phyloP scores from a whole-genome alignment of 2,888 invertebrate genomes.

The Philonicus albiceps region DNA sequence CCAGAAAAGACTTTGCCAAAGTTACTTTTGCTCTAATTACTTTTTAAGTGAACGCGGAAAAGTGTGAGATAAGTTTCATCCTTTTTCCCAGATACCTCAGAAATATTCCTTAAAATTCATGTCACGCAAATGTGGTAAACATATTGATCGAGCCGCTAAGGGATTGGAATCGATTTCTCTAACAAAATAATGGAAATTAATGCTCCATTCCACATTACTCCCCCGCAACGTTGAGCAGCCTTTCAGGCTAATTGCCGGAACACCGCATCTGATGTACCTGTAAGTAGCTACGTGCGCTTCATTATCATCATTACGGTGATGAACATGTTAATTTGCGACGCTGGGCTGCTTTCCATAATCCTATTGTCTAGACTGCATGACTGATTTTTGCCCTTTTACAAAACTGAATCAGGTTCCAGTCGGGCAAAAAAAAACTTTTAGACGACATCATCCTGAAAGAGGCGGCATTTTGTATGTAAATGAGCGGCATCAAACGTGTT shows the following conservation, averaged over 20 bases:
- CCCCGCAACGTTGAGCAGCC: neutral
- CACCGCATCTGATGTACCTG: neutral
- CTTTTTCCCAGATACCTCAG: neutral
- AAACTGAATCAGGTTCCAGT: neutral
- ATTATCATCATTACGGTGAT: neutral
- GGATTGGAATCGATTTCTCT: neutral
- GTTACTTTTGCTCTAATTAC: conserved; percentile 31
- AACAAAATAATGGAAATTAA: neutral
- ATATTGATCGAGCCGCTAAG: neutral
- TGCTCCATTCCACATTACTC: neutral
- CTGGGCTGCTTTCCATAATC: neutral
- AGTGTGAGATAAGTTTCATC: neutral
- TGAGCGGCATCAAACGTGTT: neutral
- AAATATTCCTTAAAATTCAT: neutral
- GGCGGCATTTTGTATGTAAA: neutral
- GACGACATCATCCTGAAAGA: neutral
- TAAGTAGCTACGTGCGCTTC: neutral
- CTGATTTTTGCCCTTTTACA: neutral
- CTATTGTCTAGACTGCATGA: neutral
- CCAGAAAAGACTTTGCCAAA: conserved; percentile 1
- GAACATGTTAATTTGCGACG: neutral
- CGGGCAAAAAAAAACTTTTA: neutral
- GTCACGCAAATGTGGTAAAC: neutral
- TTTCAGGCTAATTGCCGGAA: neutral
- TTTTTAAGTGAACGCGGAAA: neutral